Base-by-base conservation (phyloP, 2,797 vertebrate genomes). In the Nothura maculosa region DNA sequence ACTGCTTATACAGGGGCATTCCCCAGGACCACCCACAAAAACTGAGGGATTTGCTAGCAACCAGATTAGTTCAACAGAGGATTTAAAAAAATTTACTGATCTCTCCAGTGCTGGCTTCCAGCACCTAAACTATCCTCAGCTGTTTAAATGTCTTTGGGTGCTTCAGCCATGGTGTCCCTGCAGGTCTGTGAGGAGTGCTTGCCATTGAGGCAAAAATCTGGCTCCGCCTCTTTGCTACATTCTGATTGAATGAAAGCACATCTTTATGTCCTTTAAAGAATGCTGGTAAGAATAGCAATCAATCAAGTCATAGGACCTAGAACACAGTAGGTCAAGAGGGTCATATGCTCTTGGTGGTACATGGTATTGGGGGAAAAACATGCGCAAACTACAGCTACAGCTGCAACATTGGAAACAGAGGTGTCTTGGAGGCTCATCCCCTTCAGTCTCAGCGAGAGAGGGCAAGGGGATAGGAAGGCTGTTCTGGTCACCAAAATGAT, bases 141-240 rank as follows among this genome's bases (percentile, higher is more conserved):
- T 89, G 17, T 45, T 91, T 67, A 85, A 80, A 85, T 36, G 17
- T 77, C 68, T 90, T 60, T 74, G 62, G 48, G 20, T 74, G 79
- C 75, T 87, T 83, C 58, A 75, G 69, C 28, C 19, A 6, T 25
- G 22, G 1, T 57, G 48, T 89, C 58, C 72, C 22, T 67, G 27
- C 0, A 0, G 38, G 58, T 32, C 22, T 36, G 82, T 58, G 69
- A 43, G 12, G 80, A 66, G 11, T 47, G 25, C 7, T 48, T 25
- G 47, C 47, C 20, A 25, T 16, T 24, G 34, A 57, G 22, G 25
- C 5, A 50, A 7, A 45, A 20, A 58, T 36, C 25, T n/a, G 21
- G 27, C 43, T 73, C 52, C 19, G 52, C 52, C 28, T 10, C 16
- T 85, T 76, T 38, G 42, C 3, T 61, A 64, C 28, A 38, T 48